phyloP scores from a whole-genome alignment of 2,797 vertebrate species.

The Chromis chromis region DNA sequence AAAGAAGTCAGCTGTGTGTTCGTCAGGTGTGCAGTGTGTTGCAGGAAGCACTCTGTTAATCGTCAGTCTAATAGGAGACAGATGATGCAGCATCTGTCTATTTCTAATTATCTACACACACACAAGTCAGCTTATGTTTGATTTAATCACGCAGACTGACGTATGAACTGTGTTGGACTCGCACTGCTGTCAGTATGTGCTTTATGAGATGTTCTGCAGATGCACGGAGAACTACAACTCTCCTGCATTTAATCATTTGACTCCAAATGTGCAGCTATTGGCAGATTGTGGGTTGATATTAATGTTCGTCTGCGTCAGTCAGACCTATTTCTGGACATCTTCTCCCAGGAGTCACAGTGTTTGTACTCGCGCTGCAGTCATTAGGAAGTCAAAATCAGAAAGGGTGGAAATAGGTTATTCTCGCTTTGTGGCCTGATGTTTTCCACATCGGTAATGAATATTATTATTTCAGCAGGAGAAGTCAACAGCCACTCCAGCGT shows the following conservation, averaged over 20 bases:
- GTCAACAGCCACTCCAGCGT: not conserved
- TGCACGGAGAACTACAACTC: not conserved
- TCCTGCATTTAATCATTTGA: constrained; percentile 1
- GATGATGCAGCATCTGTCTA: constrained; percentile 30
- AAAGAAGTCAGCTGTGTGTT: not conserved
- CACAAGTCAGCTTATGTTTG: constrained; percentile 11
- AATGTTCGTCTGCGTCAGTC: constrained; percentile 24
- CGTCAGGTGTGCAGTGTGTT: constrained; percentile 6
- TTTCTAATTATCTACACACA: constrained; percentile 18
- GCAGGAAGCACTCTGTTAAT: constrained; percentile 14
- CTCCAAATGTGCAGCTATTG: constrained; percentile 17
- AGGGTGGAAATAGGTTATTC: constrained; percentile 39
- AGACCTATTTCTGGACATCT: constrained; percentile 42
- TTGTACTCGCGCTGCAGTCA: constrained; percentile 46
- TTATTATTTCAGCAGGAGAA: constrained; percentile 5
- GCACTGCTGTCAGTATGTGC: not conserved
- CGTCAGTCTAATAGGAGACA: constrained; percentile 17
- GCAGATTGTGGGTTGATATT: constrained; percentile 15
- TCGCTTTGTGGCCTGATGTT: constrained; percentile 23
- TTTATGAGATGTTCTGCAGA: not conserved
- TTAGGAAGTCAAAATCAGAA: constrained; percentile 34
- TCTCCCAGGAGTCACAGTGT: constrained; percentile 36
- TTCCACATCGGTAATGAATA: constrained; percentile 26
- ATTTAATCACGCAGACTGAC: constrained; percentile 2
- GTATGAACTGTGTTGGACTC: not conserved